These are phyloP conservation scores for Paracyclopina nana DNA, from an alignment of 1,140 invertebrate species.

Conservation along the genomic window DNA sequence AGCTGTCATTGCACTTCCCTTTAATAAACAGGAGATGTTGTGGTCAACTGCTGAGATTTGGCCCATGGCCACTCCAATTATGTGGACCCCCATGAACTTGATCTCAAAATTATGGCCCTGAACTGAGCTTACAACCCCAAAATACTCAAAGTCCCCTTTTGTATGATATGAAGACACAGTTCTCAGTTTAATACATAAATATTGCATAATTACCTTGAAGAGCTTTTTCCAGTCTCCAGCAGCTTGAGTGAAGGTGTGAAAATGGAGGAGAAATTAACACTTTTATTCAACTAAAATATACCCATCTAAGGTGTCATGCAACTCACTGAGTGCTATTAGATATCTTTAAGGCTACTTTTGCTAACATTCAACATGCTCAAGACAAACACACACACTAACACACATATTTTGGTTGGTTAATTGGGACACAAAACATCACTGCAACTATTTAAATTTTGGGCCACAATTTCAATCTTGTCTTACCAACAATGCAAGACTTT, in stretches of 20 bases:
- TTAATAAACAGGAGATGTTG: too few species aligned
- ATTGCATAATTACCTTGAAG: not conserved
- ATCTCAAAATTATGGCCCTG: too few species aligned
- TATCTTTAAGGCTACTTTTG: not conserved
- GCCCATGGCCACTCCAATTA: too few species aligned
- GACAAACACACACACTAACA: not conserved
- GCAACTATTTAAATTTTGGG: not conserved
- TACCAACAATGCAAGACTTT: not conserved
- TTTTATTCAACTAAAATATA: not conserved
- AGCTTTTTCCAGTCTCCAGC: slow-evolving; percentile 1
- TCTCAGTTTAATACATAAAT: too few species aligned
- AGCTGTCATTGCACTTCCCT: too few species aligned
- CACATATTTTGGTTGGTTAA: not conserved
- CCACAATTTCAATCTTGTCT: not conserved
- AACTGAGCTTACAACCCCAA: too few species aligned
- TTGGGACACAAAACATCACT: too few species aligned
- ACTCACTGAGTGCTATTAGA: not conserved
- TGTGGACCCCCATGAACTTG: too few species aligned
- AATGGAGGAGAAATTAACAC: not conserved
- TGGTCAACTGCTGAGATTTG: too few species aligned
- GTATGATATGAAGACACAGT: too few species aligned
- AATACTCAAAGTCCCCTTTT: too few species aligned
- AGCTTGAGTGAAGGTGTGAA: not conserved
- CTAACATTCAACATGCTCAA: not conserved
- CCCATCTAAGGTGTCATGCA: not conserved